Percentiles rank a stretch among this genome's conserved stretches.
phyloP scores from a whole-genome alignment of 2,113 vertebrate genomes.

The Tetrax tetrax region DNA sequence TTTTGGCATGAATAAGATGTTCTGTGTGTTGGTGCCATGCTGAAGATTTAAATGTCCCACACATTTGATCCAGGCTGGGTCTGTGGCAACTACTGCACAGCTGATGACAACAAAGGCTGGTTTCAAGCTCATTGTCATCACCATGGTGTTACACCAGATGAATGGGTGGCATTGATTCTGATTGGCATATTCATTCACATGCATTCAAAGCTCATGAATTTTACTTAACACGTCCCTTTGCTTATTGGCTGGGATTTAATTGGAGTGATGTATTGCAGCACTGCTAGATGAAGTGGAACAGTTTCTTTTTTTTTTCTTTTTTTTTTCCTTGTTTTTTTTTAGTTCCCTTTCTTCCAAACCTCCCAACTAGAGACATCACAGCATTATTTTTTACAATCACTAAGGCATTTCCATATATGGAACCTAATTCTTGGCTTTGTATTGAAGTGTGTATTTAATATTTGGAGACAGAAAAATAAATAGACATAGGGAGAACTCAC shows the following conservation, averaged over 20 bases:
- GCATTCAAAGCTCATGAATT: slow-evolving; percentile 78
- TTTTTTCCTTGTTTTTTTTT: background rate
- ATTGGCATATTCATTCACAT: slow-evolving; percentile 80
- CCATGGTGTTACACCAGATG: slow-evolving; percentile 76
- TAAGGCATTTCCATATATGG: slow-evolving; percentile 47
- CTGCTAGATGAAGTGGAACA: slow-evolving; percentile 79
- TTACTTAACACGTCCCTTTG: slow-evolving; percentile 77
- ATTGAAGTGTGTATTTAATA: slow-evolving; percentile 60
- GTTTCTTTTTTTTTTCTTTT: slow-evolving; percentile 56
- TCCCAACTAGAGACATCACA: slow-evolving; percentile 62
- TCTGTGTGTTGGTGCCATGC: slow-evolving; percentile 71
- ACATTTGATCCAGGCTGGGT: slow-evolving; percentile 66
- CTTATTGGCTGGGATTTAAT: slow-evolving; percentile 79
- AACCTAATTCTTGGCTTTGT: slow-evolving; percentile 66
- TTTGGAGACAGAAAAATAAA: slow-evolving; percentile 61
- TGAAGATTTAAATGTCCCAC: slow-evolving; percentile 74
- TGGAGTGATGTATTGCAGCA: slow-evolving; percentile 77
- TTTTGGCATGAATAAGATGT: slow-evolving; percentile 74
- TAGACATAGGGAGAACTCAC: slow-evolving; percentile 51
- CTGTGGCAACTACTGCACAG: slow-evolving; percentile 73
- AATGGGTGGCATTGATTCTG: slow-evolving; percentile 77
- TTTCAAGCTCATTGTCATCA: slow-evolving; percentile 79
- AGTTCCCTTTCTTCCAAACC: slow-evolving; percentile 55
- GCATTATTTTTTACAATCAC: slow-evolving; percentile 51
- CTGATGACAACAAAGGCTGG: slow-evolving; percentile 75